Evolutionary conservation across 2,113 vertebrate species (phyloP), one percentile per base, ranked within the genome.

Genomic region (Ahaetulla prasina): DNA sequence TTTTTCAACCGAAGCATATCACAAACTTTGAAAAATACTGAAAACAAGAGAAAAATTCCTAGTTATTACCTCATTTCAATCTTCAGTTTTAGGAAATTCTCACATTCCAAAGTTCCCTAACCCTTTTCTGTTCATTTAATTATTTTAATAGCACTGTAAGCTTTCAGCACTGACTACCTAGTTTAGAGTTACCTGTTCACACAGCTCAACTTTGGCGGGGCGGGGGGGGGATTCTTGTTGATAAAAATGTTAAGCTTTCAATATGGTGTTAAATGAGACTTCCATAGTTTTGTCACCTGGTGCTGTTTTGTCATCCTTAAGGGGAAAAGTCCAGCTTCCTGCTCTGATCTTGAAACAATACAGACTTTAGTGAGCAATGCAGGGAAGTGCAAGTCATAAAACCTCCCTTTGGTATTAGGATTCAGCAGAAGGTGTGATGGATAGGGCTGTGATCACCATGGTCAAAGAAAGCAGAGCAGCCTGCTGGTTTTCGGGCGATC

Each of bases 401-500:
- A 96, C 30, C 43, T 94, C 97, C 93, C 97, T 97, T 97, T 96
- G 96, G 97, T 98, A 98, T 98, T 99, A 98, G 98, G 97, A 97
- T 97, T 95, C 97, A 95, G 43, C 96, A 97, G 97, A 97, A 97
- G 94, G 94, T 95, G 97, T 99, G 98, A 98, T 98, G 96, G 98
- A 99, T 98, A 97, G 98, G 97, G 95, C 96, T 94, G 96, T 97
- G 98, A 97, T 98, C 97, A 95, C 95, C 95, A 95, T 97, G 98
- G 98, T 97, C 98, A 97, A 98, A 98, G 97, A 97, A 39, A 88
- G 87, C 96, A 98, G 96, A 98, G 98, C 98, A 97, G 96, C 98
- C 98, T 98, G 98, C 98, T 98, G 98, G 98, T 97, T 97, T 98
- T 98, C 98, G 95, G 98, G 96, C 93, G 96, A 95, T 98, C 98